Evolutionary conservation across 2,888 invertebrate species (phyloP), one percentile per base, ranked within the genome.

Genomic region (Megastigmus dorsalis): DNA sequence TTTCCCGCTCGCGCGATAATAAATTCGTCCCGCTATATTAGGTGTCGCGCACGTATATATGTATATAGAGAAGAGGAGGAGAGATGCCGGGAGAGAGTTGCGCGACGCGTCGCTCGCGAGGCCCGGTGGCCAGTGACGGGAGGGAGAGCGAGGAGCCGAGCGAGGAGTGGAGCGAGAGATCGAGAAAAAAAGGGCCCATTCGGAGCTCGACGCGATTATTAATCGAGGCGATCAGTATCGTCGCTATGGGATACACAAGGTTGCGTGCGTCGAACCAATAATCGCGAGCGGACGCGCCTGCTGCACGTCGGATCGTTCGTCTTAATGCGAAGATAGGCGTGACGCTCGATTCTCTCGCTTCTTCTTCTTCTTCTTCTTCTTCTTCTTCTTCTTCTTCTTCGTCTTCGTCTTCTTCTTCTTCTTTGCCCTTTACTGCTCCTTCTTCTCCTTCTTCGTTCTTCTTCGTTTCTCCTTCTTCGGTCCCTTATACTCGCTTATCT

Each of bases 181-280:
- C n/a, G n/a, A 26, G 23, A 30, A 33, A 13, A 33, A 54, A 54
- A 54, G 4, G 33, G 54, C 9, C n/a, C 15, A 18, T 15, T 33
- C 33, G 80, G 9, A 45, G 45, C 50, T 10, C 50, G 50, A 82
- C 82, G 82, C 81, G 80, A 84, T 86, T 86, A 86, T 86, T 86
- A 86, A 86, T 86, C 86, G 86, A 79, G 77, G 77, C 83, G 84
- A 86, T 86, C 84, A 83, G 86, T 86, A 86, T 86, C 83, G 83
- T 82, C 84, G 50, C 50, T 23, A 63, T 36, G 33, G 63, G 45
- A 83, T 83, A 85, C 84, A 81, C 72, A 70, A 73, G 78, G 79
- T 84, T 83, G 83, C 83, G 84, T 84, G 84, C 80, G 75, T 80
- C 79, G 80, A 79, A 83, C 82, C 82, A 84, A 83, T 84, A 84